Evolutionary conservation across 2,797 vertebrate species (phyloP).

Genomic region (Parauchenoglanis punctatus): DNA sequence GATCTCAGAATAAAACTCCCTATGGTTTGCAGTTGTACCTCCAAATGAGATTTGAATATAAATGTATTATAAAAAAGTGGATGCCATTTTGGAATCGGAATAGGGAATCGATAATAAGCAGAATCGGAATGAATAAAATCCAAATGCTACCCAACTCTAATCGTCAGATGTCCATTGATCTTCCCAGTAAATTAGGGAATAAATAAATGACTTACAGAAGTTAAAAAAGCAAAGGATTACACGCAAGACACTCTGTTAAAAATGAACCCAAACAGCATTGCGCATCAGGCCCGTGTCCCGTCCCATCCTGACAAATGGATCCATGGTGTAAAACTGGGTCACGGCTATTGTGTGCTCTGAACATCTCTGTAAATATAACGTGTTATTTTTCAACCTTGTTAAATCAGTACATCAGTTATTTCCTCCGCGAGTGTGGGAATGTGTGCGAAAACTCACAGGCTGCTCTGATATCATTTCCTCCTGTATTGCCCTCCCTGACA

Average conservation of each 20-base stretch:
- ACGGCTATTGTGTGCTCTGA: not conserved
- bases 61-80: no score
- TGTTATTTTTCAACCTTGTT: constrained; percentile 9
- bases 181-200: not conserved
- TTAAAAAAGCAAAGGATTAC: not conserved
- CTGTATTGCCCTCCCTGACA: constrained; percentile 42
- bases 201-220: not conserved
- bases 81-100: no score
- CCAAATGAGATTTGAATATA: no score
- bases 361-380: constrained; percentile 31
- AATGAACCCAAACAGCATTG: no score
- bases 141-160: no score
- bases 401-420: constrained; percentile 3
- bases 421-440: not conserved
- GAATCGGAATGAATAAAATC: no score
- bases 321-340: constrained; percentile 26
- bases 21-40: no score
- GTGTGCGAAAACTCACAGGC: constrained; percentile 33
- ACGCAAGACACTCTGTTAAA: not conserved
- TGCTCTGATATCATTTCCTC: constrained; percentile 47
- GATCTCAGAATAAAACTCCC: no score
- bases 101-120: no score
- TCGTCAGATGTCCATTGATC: not conserved
- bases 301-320: constrained; percentile 31
- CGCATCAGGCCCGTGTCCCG: not conserved